Percentiles rank a stretch among this genome's conserved stretches.
These are phyloP conservation scores for Venturia canescens DNA, from an alignment of 1,140 invertebrate species.

Conservation along the genomic window DNA sequence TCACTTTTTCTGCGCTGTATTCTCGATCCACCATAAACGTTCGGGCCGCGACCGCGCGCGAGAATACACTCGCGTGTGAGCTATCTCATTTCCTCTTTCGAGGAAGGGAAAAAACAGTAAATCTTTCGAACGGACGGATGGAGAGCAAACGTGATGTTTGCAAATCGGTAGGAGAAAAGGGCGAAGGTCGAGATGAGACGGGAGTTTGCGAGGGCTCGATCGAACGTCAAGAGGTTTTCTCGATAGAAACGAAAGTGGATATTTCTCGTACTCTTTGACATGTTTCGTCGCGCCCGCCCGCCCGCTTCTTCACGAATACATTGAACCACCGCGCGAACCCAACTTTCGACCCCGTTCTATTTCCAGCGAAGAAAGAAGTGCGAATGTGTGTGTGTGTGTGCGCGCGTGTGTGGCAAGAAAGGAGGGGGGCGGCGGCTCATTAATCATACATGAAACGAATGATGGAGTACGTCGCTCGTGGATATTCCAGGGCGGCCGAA, in stretches of 20 bases:
- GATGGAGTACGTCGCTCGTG: neutral
- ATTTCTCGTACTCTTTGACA: neutral
- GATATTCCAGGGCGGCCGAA: neutral
- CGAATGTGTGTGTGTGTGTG: too few species aligned
- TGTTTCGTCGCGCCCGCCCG: too few species aligned
- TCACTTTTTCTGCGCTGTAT: neutral
- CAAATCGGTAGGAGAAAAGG: conserved; percentile 4
- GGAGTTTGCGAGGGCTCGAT: neutral
- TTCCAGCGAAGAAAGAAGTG: neutral
- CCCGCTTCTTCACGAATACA: neutral
- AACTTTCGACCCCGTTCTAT: neutral
- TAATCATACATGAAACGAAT: conserved; percentile 1
- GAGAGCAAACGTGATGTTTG: neutral
- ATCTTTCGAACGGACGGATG: conserved; percentile 8
- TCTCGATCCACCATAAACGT: neutral
- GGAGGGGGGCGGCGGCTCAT: neutral
- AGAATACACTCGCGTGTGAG: neutral
- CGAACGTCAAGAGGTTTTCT: neutral
- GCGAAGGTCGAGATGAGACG: conserved; percentile 17
- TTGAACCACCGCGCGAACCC: neutral
- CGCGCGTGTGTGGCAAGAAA: too few species aligned
- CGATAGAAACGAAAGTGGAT: conserved; percentile 2
- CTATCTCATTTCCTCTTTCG: conserved; percentile 13
- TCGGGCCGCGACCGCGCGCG: neutral
- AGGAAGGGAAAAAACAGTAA: conserved; percentile 2